Base-by-base conservation (phyloP, 2,113 vertebrate genomes). In the Carettochelys insculpta region DNA sequence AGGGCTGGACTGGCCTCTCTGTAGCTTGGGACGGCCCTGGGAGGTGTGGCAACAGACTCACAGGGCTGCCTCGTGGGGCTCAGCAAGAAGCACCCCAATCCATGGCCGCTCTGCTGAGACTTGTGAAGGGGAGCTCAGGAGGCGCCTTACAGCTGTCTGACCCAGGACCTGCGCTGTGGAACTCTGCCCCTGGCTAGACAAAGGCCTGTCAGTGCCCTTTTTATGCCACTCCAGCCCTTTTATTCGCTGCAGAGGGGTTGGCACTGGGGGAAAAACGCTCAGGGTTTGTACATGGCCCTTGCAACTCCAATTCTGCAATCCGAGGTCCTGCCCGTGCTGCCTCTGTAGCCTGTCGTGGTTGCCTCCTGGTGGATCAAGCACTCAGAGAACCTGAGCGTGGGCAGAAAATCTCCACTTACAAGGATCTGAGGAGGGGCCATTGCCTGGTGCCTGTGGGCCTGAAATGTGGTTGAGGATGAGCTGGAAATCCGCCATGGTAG, bases 41-140 rank as follows among this genome's bases (percentile, higher is more conserved):
- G 13, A 12, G 56, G 34, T 8, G 22, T 43, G 24, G 24, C 68
- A 71, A 24, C 10, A 25, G 22, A 71, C 22, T 24, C n/a, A n/a
- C 38, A 12, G 68, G 38, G 38, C 68, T 71, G 20, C 22, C 38
- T 20, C 38, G 16, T 17, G 61, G 31, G 61, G 16, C 31, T 8
- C 61, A 19, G 31, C 31, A 19, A 12, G n/a, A 3, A 3, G n/a
- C 25, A 22, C 68, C n/a, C 22, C 68, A 71, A 6, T 22, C 9
- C 20, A 22, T 24, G n/a, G 19, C 68, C 68, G 6, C 19, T 7
- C 22, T 41, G 68, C 68, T 71, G 38, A 0, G 11, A 38, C 14
- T 8, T 0, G 0, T 1, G 1, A 1, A 0, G 24, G 8, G 4
- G 24, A 80, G 79, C 71, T 10, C 3, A 2, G 24, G 54, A 41